phyloP scores from a whole-genome alignment of 2,113 vertebrate species.

The Prionailurus viverrinus region DNA sequence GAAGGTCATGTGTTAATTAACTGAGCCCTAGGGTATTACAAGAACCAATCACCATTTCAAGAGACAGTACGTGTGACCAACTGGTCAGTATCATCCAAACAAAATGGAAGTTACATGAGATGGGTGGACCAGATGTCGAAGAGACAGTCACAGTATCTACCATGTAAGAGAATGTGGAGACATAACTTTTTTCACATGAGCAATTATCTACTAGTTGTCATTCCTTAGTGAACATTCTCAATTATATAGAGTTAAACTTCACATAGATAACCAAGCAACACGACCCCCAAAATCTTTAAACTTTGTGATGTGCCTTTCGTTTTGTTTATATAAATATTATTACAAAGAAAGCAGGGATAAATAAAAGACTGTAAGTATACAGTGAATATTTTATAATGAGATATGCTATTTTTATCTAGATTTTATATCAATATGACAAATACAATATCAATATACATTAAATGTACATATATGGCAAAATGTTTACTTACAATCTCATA shows the following conservation, averaged over 20 bases:
- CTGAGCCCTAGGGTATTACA: background rate
- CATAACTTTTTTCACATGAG: background rate
- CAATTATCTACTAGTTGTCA: background rate
- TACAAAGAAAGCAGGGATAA: background rate
- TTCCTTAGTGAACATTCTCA: background rate
- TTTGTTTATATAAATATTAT: background rate
- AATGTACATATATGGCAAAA: background rate
- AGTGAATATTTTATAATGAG: background rate
- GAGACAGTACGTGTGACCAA: background rate
- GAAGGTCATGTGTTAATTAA: background rate
- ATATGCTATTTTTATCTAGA: background rate
- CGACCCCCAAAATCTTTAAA: background rate
- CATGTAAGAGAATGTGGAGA: background rate
- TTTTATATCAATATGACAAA: background rate
- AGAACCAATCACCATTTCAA: background rate
- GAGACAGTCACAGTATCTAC: background rate
- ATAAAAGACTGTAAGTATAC: background rate
- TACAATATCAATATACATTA: background rate
- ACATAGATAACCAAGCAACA: background rate
- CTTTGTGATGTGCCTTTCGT: background rate
- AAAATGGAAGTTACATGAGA: background rate
- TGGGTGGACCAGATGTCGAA: rapidly evolving
- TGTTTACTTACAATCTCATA: background rate
- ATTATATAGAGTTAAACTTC: background rate
- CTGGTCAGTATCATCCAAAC: background rate